These are phyloP conservation scores for Casuarius casuarius DNA, from an alignment of 2,113 vertebrate species.

Conservation along the genomic window DNA sequence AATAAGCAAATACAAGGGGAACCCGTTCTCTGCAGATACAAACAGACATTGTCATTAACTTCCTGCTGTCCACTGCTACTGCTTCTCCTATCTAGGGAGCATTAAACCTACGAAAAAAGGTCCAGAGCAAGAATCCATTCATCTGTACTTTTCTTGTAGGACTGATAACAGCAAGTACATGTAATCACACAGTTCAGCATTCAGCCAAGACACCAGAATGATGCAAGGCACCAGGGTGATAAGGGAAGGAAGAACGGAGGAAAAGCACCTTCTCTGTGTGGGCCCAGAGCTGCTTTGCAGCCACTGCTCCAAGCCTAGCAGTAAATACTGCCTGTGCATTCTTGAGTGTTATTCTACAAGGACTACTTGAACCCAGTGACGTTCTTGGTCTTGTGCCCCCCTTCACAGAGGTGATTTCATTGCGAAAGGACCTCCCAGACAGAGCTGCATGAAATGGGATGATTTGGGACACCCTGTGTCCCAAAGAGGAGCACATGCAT, in stretches of 20 bases:
- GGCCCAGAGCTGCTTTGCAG: neutral
- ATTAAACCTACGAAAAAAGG: neutral
- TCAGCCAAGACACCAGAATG: neutral
- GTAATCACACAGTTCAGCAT: neutral
- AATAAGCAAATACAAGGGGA: neutral
- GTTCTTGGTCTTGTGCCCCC: neutral
- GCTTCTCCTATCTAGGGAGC: neutral
- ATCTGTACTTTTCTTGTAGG: neutral
- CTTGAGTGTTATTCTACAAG: neutral
- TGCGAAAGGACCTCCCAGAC: neutral
- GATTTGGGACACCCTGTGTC: too few species aligned
- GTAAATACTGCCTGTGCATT: neutral
- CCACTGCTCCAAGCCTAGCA: neutral
- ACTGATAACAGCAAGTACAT: neutral
- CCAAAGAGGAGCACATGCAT: fast-evolving
- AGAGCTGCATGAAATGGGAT: neutral
- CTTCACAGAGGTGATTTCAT: neutral
- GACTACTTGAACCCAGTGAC: neutral
- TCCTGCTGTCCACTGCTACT: neutral
- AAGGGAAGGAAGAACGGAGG: neutral
- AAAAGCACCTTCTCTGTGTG: neutral
- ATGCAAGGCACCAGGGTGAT: too few species aligned
- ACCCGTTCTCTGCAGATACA: neutral
- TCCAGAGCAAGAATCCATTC: neutral
- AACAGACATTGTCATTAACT: neutral